Evolutionary conservation across 2,888 invertebrate genomes (phyloP), one percentile per base, ranked within the genome.

Genomic region (Cantharis flavilabris): DNA sequence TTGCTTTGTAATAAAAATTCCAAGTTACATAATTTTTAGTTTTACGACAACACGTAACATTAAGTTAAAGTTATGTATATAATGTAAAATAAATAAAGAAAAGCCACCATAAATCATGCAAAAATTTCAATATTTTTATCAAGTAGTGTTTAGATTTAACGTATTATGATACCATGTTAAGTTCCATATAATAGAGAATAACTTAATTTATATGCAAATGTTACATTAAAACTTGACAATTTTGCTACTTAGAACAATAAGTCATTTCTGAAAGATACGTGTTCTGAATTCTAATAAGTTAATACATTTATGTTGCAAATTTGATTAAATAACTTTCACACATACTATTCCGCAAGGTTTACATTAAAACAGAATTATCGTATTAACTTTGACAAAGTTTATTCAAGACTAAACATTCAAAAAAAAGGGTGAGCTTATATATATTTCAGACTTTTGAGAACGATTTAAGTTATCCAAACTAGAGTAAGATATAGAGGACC

Each of bases 161-260:
- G n/a, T 67, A 75, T 64, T 75, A 75, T 71, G 33, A 72, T 71
- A 71, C 69, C 49, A 62, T 71, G 70, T 23, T 71, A 67, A 26
- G 64, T 64, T 75, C 63, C 28, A 14, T 70, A 69, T 70, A 65
- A 71, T 70, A 69, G 49, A 73, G 69, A 76, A 80, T 80, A 81
- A 80, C 81, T 82, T 82, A 81, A 83, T 83, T 83, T 83, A 82
- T 82, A 83, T 83, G 83, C 82, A 82, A 83, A 83, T 83, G 80
- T 79, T 81, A 81, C 81, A 82, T 82, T 81, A 82, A 83, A 82
- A 83, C 82, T 83, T 83, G 79, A 82, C 82, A 82, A 82, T 82
- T 83, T 81, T 82, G 76, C 77, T 77, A 82, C 81, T 73, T 79
- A 79, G 79, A 80, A 81, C 82, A 81, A 81, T 83, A 82, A 81